phyloP scores from a whole-genome alignment of 2,888 invertebrate genomes.

The Microplitis deprimator region DNA sequence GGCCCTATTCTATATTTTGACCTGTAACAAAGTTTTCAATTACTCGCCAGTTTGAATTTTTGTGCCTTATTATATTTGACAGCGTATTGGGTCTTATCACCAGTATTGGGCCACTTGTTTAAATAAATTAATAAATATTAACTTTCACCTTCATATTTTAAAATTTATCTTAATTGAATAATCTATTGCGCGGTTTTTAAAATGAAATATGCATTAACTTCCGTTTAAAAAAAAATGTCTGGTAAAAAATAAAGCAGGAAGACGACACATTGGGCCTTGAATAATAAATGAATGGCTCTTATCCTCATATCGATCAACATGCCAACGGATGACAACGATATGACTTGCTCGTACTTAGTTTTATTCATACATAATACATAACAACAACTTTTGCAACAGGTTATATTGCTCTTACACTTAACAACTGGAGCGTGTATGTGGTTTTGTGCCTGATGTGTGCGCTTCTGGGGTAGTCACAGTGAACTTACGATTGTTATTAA shows the following conservation, averaged over 20 bases:
- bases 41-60: too few relatives aligned
- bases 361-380: background rate
- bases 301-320: background rate
- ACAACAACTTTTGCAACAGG: too few relatives aligned
- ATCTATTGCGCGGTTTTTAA: background rate
- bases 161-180: background rate
- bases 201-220: background rate
- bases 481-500: slow-evolving; percentile 61
- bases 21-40: too few relatives aligned
- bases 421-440: background rate
- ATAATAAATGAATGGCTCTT: background rate
- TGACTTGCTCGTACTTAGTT: background rate
- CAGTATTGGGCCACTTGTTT: background rate
- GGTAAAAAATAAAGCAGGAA: background rate
- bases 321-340: background rate
- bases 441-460: background rate
- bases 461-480: slow-evolving; percentile 43
- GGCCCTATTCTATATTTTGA: background rate
- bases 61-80: too few relatives aligned
- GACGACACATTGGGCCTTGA: background rate
- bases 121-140: background rate
- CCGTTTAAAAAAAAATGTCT: background rate
- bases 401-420: background rate
- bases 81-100: background rate
- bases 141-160: background rate